These are phyloP conservation scores for Parelbella ahira DNA, from an alignment of 2,888 invertebrate genomes.

Conservation along the genomic window DNA sequence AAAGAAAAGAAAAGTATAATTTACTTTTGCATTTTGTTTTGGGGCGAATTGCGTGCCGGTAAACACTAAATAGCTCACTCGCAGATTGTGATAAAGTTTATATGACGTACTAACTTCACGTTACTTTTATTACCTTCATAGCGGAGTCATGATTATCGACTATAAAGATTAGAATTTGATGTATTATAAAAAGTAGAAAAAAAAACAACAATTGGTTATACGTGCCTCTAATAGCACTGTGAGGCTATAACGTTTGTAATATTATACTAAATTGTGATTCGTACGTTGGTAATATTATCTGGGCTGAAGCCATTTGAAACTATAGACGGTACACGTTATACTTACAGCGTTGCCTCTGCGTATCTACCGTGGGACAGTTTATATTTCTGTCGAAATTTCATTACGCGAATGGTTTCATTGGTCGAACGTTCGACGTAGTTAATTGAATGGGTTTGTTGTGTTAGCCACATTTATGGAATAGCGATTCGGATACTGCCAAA, in stretches of 20 bases:
- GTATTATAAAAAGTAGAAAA: no score
- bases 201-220: no score
- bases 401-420: constrained; percentile 53
- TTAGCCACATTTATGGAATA: constrained; percentile 46
- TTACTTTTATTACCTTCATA: no score
- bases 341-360: constrained; percentile 18
- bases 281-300: constrained; percentile 1
- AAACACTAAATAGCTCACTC: no score
- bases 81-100: no score
- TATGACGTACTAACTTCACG: no score
- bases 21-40: no score
- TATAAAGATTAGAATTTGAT: no score
- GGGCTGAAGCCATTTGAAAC: constrained; percentile 12
- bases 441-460: constrained; percentile 62
- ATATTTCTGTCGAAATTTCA: constrained; percentile 48
- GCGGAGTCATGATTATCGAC: no score
- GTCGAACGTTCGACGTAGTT: constrained; percentile 44
- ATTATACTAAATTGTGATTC: not conserved
- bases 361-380: constrained; percentile 16
- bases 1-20: no score
- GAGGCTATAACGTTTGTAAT: not conserved
- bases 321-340: constrained; percentile 21
- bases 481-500: constrained; percentile 28
- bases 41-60: no score
- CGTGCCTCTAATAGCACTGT: no score